phyloP scores from a whole-genome alignment of 1,140 invertebrate genomes.

The Cataglyphis hispanica region DNA sequence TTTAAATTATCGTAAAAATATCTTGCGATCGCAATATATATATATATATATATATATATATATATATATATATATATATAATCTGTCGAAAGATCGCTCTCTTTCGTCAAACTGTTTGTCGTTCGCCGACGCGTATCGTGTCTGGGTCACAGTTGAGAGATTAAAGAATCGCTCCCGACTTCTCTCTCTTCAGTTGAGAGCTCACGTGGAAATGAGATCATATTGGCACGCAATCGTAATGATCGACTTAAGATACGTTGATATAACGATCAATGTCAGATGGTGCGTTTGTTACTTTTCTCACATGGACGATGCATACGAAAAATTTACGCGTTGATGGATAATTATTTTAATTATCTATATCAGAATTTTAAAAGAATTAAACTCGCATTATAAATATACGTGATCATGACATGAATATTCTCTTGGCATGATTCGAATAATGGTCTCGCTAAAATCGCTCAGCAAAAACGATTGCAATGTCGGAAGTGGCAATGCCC shows the following conservation, averaged over 20 bases:
- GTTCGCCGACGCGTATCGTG: slow-evolving; percentile 73
- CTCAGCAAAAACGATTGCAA: slow-evolving; percentile 81
- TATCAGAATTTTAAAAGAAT: not conserved
- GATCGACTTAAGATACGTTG: slow-evolving; percentile 20
- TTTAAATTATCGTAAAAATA: not conserved
- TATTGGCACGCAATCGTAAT: slow-evolving; percentile 23
- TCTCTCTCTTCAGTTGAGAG: slow-evolving; percentile 47
- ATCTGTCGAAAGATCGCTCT: not conserved
- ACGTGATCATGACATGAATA: not conserved
- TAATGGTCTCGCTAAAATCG: slow-evolving; percentile 76
- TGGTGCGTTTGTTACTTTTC: not conserved
- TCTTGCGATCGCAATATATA: not conserved
- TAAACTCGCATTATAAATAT: not conserved
- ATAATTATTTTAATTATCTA: not conserved
- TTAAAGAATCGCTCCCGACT: slow-evolving; percentile 68
- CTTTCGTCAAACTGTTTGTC: slow-evolving; percentile 51
- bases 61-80: not conserved
- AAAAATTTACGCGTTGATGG: not conserved
- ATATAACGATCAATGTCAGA: slow-evolving; percentile 12
- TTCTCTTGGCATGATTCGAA: slow-evolving; percentile 2
- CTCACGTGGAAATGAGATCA: slow-evolving; percentile 51
- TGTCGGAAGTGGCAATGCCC: slow-evolving; percentile 84
- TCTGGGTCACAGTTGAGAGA: slow-evolving; percentile 79
- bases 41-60: slow-evolving; percentile 20
- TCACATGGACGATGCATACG: not conserved